Conservation (phyloP, 53 echinoderm and acorn worm species). For the Temnopleurus reevesii region DNA sequence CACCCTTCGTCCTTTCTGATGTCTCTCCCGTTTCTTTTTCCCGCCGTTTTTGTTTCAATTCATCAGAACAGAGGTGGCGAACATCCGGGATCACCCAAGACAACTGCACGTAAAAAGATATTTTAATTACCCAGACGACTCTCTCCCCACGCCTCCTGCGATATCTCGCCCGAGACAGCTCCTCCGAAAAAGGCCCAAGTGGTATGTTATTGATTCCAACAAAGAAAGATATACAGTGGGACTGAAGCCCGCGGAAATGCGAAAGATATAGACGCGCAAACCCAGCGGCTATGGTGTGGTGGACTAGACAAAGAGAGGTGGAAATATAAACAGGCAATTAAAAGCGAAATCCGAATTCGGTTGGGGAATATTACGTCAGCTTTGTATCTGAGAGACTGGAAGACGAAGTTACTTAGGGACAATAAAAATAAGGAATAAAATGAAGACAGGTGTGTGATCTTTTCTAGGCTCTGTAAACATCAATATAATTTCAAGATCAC, state of each 20-base stretch:
- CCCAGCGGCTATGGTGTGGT: neutral
- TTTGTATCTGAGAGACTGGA: neutral
- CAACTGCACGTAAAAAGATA: neutral
- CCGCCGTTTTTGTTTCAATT: neutral
- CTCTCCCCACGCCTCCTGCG: neutral
- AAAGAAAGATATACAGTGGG: neutral
- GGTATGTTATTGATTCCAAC: slow-evolving; percentile 11
- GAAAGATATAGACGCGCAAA: neutral
- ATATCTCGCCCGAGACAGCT: neutral
- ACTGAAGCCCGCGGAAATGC: neutral
- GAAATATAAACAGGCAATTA: neutral
- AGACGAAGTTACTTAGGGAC: neutral
- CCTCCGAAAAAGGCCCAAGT: neutral
- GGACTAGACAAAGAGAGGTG: neutral
- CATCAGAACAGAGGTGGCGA: neutral
- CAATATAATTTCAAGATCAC: neutral
- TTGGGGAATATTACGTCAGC: neutral
- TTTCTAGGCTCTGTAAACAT: neutral
- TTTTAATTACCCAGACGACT: neutral
- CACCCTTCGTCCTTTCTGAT: neutral
- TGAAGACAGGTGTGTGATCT: neutral
- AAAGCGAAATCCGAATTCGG: neutral
- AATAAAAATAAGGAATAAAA: neutral
- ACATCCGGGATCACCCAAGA: neutral
- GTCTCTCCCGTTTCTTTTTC: neutral